Evolutionary conservation across 2,888 invertebrate genomes (phyloP), one percentile per base, ranked within the genome.

Genomic region (Mesodorylaimus sp.): DNA sequence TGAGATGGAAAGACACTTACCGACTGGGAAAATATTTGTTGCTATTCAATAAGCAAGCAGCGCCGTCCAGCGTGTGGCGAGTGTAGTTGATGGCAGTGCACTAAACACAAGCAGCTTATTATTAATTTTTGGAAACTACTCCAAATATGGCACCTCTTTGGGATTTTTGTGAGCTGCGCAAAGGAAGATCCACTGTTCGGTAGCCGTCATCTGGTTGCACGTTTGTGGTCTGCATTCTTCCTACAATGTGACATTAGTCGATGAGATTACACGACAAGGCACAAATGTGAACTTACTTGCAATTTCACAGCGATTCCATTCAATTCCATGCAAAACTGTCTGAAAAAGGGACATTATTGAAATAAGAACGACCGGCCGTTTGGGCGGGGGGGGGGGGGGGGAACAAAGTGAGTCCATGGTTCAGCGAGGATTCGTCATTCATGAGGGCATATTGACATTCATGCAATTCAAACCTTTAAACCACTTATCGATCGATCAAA

Each of bases 121-220:
- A 16, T 42, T 26, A 42, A 26, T 21, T 16, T 13, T 42, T 42
- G 43, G 21, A n/a, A n/a, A n/a, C n/a, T 32, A 10, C 16, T 32
- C 10, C 16, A 32, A 16, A 16, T 32, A 32, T 16, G 16, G 32
- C 49, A 70, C 71, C 66, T 97, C 97, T 71, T 97, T 97, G 38
- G 97, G 97, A 55, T 95, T 95, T 76, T 97, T 97, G 69, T 97
- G 97, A 39, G 97, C 95, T 52, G 97, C 97, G 75, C 97, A 97
- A 48, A 99, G 74, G 70, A 97, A 97, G 70, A 99, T 97, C 97
- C 97, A 99, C 66, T 97, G 95, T 70, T 97, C 95, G 27, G 97
- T 97, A 28, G 97, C 97, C 42, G 95, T 97, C 97, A 97, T 99
- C 73, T 99, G 95, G 53, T 84, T 87, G 69, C 97, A 97, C 24